Evolutionary conservation across 2,797 vertebrate species (phyloP), one percentile per base, ranked within the genome.

Genomic region (Malurus splendens): DNA sequence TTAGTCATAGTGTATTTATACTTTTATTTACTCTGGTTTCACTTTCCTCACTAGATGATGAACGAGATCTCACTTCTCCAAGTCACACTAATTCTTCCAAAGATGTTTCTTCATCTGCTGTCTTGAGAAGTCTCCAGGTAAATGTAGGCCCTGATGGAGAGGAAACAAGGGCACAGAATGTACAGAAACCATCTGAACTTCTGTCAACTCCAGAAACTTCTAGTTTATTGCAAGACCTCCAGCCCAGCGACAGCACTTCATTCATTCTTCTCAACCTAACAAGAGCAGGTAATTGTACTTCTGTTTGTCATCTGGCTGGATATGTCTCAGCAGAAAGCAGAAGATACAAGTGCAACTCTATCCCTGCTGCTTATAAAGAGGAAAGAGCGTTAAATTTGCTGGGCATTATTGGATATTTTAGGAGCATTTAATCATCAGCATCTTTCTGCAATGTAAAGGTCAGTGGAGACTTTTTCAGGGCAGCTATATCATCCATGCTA

Each of bases 201-300:
- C 97, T 92, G 88, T 95, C 97, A 93, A 97, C 82, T 92, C 96
- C 95, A 96, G 97, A 97, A 70, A 96, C 97, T 68, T 97, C 98
- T 81, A 96, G 97, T 89, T 97, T 99, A 94, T 97, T 99, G 87
- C 98, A 99, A 89, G 99, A 99, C 94, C 97, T 99, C 20, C 99
- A 99, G 72, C 98, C 98, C 93, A 98, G 97, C 15, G 99, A 99
- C 88, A 98, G 97, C 96, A 98, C 98, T 55, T 99, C 99, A 54
- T 99, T 99, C 86, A 98, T 99, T 96, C 98, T 99, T 55, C 98
- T 99, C 84, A 99, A 99, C 94, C 96, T 99, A 9, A 99, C 99
- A n/a, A 98, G 99, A 98, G 95, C 97, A 97, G 98, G 99, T 99
- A 96, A 93, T 88, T 89, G 41, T 82, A 60, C 75, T 87, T 70